Base-by-base conservation (phyloP, 2,888 invertebrate genomes). In the Notodonta ziczac region DNA sequence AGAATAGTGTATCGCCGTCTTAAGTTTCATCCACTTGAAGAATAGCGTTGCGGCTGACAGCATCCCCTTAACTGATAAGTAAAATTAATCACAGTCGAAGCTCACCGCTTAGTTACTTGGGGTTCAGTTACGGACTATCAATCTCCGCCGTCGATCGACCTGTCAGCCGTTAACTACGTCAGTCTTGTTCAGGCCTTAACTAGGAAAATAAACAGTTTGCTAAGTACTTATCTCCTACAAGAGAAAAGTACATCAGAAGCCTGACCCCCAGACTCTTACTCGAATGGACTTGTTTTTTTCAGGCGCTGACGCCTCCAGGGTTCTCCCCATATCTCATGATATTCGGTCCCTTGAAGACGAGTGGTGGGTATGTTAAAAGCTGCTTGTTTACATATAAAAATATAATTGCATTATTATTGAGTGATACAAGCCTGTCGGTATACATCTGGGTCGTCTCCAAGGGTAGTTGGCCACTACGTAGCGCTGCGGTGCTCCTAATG, bases 81-180 rank as follows among this genome's bases (percentile, higher is more conserved):
- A 55, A 63, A 65, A 74, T 71, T 69, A 74, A 74, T 74, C 72
- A 71, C 67, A 66, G 66, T 54, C 67, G 58, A 54, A 52, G 62
- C 58, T 46, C 65, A 56, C 61, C 56, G 66, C 53, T 46, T 53
- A 72, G 67, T 61, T 63, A 63, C 63, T 69, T 62, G 44, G 59
- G 12, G 40, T 53, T 39, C 64, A 62, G 65, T 60, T 62, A 32
- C 56, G 10, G 48, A 64, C 62, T 50, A 74, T 74, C 69, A 76
- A 76, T 74, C 74, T 69, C 59, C 51, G 58, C 63, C 35, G 58
- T 61, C 74, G 67, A 76, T 76, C 69, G 62, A 61, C 57, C 77
- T 69, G 77, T 63, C 77, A 63, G 24, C 56, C 57, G 64, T 59
- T 69, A 67, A 67, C 65, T 61, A 54, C 60, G 60, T 55, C 6